Conservation (phyloP, 1,140 invertebrate species). For the Eumeta japonica region DNA sequence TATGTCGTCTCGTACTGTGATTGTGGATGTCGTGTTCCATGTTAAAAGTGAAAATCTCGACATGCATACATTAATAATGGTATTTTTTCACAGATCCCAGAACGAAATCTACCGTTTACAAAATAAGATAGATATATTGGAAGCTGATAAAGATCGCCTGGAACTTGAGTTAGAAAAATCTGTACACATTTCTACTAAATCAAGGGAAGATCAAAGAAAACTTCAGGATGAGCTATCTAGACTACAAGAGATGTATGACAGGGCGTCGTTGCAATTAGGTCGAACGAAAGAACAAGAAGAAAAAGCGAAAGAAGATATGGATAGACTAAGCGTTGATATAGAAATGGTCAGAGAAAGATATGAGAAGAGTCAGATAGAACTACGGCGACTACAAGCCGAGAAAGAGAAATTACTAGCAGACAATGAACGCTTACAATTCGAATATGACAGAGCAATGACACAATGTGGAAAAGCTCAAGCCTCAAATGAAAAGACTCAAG, state of each 20-base stretch:
- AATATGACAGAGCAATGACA: slow-evolving; percentile 78
- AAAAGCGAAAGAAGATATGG: slow-evolving; percentile 85
- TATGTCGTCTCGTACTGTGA: slow-evolving; percentile 45
- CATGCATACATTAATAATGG: no score
- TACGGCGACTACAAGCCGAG: slow-evolving; percentile 77
- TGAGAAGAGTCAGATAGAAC: slow-evolving; percentile 83
- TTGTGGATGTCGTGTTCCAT: slow-evolving; percentile 22
- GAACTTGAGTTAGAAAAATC: slow-evolving; percentile 86
- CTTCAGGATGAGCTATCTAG: slow-evolving; percentile 80
- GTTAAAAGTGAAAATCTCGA: slow-evolving; percentile 8
- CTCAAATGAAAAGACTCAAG: slow-evolving; percentile 83
- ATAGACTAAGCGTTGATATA: slow-evolving; percentile 73
- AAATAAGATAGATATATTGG: slow-evolving; percentile 80
- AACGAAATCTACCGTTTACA: slow-evolving; percentile 85
- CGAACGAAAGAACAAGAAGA: slow-evolving; percentile 88
- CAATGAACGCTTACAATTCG: slow-evolving; percentile 80
- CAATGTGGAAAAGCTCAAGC: slow-evolving; percentile 80
- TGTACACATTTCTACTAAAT: slow-evolving; percentile 72
- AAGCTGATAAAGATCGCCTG: slow-evolving; percentile 81
- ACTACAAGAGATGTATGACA: slow-evolving; percentile 84
- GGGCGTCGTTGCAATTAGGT: slow-evolving; percentile 77
- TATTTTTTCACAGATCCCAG: slow-evolving; percentile 64
- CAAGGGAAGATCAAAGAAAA: slow-evolving; percentile 82
- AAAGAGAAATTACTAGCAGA: slow-evolving; percentile 84
- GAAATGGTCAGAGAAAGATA: slow-evolving; percentile 87